Conservation (phyloP, 2,888 invertebrate species). For the Tipula vernalis region DNA sequence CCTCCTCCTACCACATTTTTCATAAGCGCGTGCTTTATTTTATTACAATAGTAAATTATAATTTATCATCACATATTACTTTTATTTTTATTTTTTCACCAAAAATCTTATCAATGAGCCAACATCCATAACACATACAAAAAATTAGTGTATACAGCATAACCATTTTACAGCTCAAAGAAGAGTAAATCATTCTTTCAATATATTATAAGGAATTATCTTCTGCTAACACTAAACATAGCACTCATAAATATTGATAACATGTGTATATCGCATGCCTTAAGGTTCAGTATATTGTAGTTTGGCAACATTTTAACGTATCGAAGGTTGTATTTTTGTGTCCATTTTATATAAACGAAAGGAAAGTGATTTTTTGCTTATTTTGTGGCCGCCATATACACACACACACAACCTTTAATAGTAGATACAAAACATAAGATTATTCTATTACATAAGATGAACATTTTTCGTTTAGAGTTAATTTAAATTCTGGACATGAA, state of each 20-base stretch:
- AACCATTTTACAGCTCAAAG: neutral
- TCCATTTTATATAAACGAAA: neutral
- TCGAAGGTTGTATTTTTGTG: neutral
- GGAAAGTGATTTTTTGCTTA: neutral
- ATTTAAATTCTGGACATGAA: neutral
- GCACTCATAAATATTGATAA: neutral
- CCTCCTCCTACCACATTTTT: neutral
- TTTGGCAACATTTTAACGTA: neutral
- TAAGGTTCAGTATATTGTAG: neutral
- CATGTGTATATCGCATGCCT: neutral
- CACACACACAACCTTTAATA: neutral
- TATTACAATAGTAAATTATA: neutral
- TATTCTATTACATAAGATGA: neutral
- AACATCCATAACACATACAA: neutral
- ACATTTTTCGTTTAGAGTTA: neutral
- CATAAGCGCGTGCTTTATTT: neutral
- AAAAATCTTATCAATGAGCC: neutral
- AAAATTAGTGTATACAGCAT: neutral
- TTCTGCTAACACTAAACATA: neutral
- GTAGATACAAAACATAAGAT: neutral
- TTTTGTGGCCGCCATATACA: neutral
- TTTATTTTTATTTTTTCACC: neutral
- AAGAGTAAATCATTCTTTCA: neutral
- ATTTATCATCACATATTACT: neutral
- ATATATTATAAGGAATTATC: neutral